Evolutionary conservation across 30 jellyfish, hydroid and myxozoan species (phyloP), one percentile per base, ranked within the genome.

Genomic region (Aurelia aurita complex sp. Pacific): DNA sequence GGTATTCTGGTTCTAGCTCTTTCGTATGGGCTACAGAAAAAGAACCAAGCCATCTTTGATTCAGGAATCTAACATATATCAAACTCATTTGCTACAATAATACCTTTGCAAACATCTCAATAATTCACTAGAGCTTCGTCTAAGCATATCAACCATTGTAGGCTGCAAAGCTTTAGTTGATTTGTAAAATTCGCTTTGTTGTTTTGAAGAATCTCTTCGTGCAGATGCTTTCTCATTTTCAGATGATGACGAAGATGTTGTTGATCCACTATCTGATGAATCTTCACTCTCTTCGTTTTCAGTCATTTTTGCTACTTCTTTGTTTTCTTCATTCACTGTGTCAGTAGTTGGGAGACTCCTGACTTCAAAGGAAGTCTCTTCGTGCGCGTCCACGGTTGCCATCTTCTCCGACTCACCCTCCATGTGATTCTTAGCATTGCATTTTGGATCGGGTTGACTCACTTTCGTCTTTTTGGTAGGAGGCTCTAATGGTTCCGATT

Each of bases 101-200:
- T 84, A 84, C 54, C 93, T 59, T n/a, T 73, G 85, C 66, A 84
- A 73, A 54, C 87, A 66, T 71, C 52, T 77, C 15, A 74, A 52
- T 6, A 84, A 75, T 63, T 84, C 93, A 64, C 35, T 84, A 2
- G 82, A 9, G 64, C 93, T 84, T 46, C 64, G 74, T 32, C 82
- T 63, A 1, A 84, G 64, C 19, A 64, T 55, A 35, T 84, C 93
- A 38, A 84, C 34, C 2, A 73, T 33, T 34, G 87, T 59, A 18
- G 93, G 80, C n/a, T 64, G 93, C 51, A 70, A 16, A 10, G 64
- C 34, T 34, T 70, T 85, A 4, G 67, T 33, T n/a, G 89, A 64
- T 23, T 65, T 64, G 80, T 46, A 62, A 42, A 50, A 63, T 29
- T 79, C 86, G 18, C 62, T 64, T 76, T 59, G 74, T 13, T 33